Evolutionary conservation across 2,113 vertebrate genomes (phyloP), one percentile per base, ranked within the genome.

Genomic region (Todiramphus chloris): DNA sequence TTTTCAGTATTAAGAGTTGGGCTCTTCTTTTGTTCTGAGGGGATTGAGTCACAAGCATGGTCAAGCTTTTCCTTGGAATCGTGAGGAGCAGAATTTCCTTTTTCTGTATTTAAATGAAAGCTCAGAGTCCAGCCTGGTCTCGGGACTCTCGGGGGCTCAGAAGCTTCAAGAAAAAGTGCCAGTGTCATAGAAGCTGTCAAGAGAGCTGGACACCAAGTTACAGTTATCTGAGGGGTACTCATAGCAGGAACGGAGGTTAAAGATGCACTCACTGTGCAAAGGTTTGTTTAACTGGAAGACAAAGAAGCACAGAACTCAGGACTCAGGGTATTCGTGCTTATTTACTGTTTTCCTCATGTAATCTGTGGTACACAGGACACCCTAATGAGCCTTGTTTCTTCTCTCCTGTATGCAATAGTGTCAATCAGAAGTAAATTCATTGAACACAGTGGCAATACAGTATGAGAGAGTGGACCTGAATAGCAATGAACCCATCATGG

Each of bases 101-200:
- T 56, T 87, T 24, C 53, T 56, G 28, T 60, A 20, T 43, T 69
- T 56, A 24, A 27, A 46, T 43, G 59, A 16, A 73, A 90, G 37
- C 55, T 77, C 17, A 18, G 31, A 37, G 50, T 50, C 35, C 67
- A 6, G 2, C 5, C n/a, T 46, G 58, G 35, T 78, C 82, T 11
- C 0, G 0, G 33, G n/a, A 76, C 11, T 35, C 20, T 27, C 43
- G 30, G n/a, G 23, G 14, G 5, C 18, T 69, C 35, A 23, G 55
- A 76, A 41, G 25, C 64, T 91, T 74, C 63, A 56, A 46, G 46
- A 67, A 35, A 58, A 67, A 44, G 33, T 72, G 13, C 25, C 24
- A 23, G 2, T 18, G 11, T 19, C 28, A 3, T 0, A 12, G 53
- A 48, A 73, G 30, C 15, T 79, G 66, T 58, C 62, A 6, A 17